Conservation (phyloP, 2,888 invertebrate species). For the Meganola albula region DNA sequence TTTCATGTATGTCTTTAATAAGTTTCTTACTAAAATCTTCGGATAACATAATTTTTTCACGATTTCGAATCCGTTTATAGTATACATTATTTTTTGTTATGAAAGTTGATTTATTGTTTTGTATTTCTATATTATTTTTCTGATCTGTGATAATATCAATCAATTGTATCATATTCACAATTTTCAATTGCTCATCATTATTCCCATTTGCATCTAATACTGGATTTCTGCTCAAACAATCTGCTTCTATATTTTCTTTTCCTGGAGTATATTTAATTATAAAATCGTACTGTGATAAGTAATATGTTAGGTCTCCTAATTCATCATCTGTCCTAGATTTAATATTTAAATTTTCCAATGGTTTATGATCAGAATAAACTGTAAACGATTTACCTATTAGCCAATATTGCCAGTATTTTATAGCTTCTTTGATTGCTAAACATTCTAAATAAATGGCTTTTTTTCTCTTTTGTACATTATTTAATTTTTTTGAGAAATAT, state of each 20-base stretch:
- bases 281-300: constrained; percentile 10
- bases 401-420: constrained; percentile 24
- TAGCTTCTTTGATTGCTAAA: constrained; percentile 18
- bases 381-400: too few relatives aligned
- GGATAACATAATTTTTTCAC: constrained; percentile 20
- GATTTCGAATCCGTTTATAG: constrained; percentile 4
- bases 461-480: constrained; percentile 9
- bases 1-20: constrained; percentile 16
- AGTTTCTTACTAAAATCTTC: constrained; percentile 23
- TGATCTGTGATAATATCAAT: too few relatives aligned
- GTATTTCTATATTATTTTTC: too few relatives aligned
- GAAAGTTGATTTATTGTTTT: constrained; percentile 4
- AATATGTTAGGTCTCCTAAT: constrained; percentile 7
- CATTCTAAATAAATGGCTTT: constrained; percentile 12
- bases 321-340: constrained; percentile 7
- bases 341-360: constrained; percentile 10
- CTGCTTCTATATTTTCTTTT: too few relatives aligned
- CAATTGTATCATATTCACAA: too few relatives aligned
- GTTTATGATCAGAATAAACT: constrained; percentile 24
- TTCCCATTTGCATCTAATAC: too few relatives aligned
- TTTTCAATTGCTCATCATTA: too few relatives aligned
- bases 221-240: too few relatives aligned
- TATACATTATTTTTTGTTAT: constrained; percentile 7
- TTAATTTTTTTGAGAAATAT: constrained; percentile 9
- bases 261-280: too few relatives aligned